Percentiles rank a stretch among this genome's conserved stretches.
Evolutionary conservation across 1,140 invertebrate genomes (phyloP).

Genomic region (Gryllus bimaculatus): DNA sequence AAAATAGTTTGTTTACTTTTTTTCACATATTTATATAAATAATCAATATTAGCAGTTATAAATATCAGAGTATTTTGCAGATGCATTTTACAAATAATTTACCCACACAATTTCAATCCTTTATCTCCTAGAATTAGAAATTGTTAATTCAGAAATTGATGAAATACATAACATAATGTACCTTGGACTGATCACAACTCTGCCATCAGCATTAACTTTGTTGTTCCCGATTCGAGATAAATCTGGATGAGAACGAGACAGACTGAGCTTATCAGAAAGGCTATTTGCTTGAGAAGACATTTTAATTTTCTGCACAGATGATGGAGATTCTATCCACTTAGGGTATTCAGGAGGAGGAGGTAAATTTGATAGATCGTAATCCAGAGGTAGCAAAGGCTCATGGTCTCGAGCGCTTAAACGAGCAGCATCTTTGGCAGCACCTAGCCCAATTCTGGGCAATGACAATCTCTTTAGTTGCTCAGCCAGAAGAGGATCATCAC

Average conservation of each 20-base stretch:
- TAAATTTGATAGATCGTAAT: constrained; percentile 15
- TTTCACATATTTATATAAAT: no score
- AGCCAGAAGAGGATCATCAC: neutral
- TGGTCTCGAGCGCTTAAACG: neutral
- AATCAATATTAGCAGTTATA: no score
- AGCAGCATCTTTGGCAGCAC: neutral
- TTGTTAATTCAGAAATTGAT: no score
- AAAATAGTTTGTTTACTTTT: no score
- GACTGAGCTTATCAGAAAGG: constrained; percentile 47
- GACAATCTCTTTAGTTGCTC: constrained; percentile 16
- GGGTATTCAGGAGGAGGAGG: constrained; percentile 31
- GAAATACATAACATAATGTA: constrained; percentile 7
- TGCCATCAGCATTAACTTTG: neutral
- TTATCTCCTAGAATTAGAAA: no score
- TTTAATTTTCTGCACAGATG: constrained; percentile 25
- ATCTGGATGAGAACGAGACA: constrained; percentile 75
- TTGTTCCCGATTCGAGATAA: constrained; percentile 29
- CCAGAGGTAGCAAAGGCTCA: constrained; percentile 8
- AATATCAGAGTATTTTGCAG: no score
- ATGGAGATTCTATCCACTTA: constrained; percentile 31
- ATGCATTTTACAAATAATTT: no score
- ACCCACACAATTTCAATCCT: no score
- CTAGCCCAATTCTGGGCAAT: neutral
- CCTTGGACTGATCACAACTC: constrained; percentile 14
- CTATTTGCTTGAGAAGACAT: constrained; percentile 35